These are phyloP conservation scores for Tapirus terrestris DNA, from an alignment of 2,113 vertebrate genomes.

Conservation along the genomic window DNA sequence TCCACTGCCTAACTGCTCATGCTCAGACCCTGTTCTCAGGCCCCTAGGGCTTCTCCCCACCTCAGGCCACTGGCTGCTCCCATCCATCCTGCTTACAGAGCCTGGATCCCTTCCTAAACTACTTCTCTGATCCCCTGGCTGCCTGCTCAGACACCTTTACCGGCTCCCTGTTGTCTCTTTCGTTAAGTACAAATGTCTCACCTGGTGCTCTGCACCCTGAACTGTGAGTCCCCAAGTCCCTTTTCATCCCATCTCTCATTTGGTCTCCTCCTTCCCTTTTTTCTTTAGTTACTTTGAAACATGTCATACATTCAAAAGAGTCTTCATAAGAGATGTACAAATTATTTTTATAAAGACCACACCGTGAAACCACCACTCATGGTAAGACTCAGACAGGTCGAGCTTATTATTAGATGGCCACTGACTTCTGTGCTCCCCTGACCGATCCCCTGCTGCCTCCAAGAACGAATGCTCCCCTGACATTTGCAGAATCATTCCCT, in stretches of 20 bases:
- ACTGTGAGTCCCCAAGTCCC: fast-evolving
- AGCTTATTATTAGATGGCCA: background rate
- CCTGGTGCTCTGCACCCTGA: background rate
- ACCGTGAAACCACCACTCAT: background rate
- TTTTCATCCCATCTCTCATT: background rate
- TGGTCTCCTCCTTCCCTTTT: background rate
- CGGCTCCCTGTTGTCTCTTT: background rate
- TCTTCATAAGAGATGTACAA: background rate
- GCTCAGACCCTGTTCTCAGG: background rate
- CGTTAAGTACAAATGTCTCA: fast-evolving
- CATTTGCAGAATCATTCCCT: background rate
- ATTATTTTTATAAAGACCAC: background rate
- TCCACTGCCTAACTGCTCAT: fast-evolving
- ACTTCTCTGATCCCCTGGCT: fast-evolving
- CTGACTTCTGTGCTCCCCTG: background rate
- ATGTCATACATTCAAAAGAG: background rate
- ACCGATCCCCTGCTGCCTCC: background rate
- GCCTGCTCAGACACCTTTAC: background rate
- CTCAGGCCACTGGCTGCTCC: too few species aligned
- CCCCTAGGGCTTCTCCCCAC: background rate
- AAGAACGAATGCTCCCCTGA: background rate
- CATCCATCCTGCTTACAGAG: background rate
- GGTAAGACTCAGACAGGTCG: fast-evolving
- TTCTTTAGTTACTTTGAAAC: background rate
- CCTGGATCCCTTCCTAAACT: background rate